These are phyloP conservation scores for Ectemnius continuus DNA, from an alignment of 2,888 invertebrate species.

Conservation along the genomic window DNA sequence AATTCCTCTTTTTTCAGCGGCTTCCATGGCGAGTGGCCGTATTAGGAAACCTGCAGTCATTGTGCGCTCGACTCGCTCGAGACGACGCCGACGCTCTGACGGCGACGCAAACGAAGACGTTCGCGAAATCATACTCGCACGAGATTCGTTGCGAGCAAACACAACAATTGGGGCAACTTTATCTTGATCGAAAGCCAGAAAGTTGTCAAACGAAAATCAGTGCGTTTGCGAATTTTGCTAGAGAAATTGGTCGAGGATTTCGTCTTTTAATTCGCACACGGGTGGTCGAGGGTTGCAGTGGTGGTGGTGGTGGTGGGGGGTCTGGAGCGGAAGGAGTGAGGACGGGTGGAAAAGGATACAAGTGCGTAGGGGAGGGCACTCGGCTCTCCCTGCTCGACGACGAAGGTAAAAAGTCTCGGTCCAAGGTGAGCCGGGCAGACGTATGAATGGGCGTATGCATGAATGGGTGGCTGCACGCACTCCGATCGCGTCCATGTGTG, in stretches of 20 bases:
- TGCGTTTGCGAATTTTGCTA: not conserved
- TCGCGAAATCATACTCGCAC: too few species aligned
- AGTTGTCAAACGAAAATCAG: not conserved
- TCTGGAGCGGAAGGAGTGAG: too few species aligned
- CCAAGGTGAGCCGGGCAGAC: conserved; percentile 73
- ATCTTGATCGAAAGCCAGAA: not conserved
- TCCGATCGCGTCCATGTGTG: conserved; percentile 34
- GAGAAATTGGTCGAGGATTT: too few species aligned
- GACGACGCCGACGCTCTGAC: conserved; percentile 51
- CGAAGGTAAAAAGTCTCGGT: conserved; percentile 63
- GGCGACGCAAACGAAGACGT: not conserved
- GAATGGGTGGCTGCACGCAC: conserved; percentile 71
- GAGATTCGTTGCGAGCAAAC: too few species aligned
- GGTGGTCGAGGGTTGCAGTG: too few species aligned
- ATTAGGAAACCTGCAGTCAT: conserved; percentile 75
- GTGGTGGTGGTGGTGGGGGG: too few species aligned
- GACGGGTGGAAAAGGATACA: conserved; percentile 5
- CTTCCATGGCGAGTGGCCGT: conserved; percentile 62
- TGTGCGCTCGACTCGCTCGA: conserved; percentile 62
- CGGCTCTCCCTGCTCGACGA: conserved; percentile 41
- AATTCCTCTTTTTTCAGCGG: conserved; percentile 69
- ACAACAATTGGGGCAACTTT: too few species aligned
- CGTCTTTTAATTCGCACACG: too few species aligned
- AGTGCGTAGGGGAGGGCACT: conserved; percentile 16
- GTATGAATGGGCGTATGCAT: conserved; percentile 76